Evolutionary conservation across 2,797 vertebrate species (phyloP), one percentile per base, ranked within the genome.

Genomic region (Sarcophilus harrisii): DNA sequence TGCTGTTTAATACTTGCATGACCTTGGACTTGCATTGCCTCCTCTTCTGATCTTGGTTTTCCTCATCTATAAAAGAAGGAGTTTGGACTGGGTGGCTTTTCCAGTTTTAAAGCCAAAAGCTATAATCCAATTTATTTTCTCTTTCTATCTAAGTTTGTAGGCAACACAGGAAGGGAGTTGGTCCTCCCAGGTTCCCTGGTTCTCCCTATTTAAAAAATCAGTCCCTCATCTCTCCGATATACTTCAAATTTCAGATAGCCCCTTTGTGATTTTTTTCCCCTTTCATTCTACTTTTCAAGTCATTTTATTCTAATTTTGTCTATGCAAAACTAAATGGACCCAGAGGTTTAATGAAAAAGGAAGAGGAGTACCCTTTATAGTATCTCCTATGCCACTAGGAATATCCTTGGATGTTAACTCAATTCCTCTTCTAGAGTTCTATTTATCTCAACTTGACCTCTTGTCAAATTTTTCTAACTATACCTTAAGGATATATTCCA

Each of bases 381-480:
- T 45, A 29, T 60, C 29, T 73, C 57, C 90, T 1, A 32, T 0
- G 12, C 32, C 1, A 73, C 91, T 54, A 92, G 52, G 55, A 87
- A 94, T 92, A 60, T 66, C 57, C 60, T 29, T 38, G 45, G 58
- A 45, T 13, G 54, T 21, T 38, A 32, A 45, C 81, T 90, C 92
- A 92, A 73, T 73, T 2, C 2, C 66, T 66, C 18, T 81, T 57
- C 62, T 57, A 58, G 38, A 32, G 29, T 38, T 5, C 49, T 81
- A 3, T 5, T 57, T 93, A 2, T 66, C 59, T 73, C 32, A 96
- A 66, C 87, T 73, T 21, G 21, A 91, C 90, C 93, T 89, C 54
- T 87, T 91, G 32, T 94, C 90, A 94, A 29, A 73, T n/a, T 60
- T 54, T 95, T 94, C 29, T n/a, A 92, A 91, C 73, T 89, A 10